Conservation (phyloP, 2,113 vertebrate species). For the Dipodomys stephensi region DNA sequence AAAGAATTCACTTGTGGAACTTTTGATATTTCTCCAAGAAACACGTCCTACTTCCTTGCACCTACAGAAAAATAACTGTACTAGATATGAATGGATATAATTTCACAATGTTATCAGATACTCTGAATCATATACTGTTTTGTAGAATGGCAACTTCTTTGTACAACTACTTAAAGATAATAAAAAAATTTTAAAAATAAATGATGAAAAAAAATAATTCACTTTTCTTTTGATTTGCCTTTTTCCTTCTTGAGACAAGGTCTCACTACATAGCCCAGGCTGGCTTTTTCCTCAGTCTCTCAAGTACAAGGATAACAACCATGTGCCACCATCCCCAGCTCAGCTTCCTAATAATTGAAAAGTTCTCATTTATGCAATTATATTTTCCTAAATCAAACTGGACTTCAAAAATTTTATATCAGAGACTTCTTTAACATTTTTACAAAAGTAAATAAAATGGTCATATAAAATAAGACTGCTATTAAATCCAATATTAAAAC, state of each 20-base stretch:
- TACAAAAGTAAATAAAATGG: slow-evolving; percentile 43
- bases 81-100: not conserved
- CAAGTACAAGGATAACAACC: too few species aligned
- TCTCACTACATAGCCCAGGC: not conserved
- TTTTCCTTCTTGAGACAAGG: not conserved
- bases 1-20: not conserved
- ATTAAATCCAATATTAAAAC: slow-evolving; percentile 29
- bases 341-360: slow-evolving; percentile 20
- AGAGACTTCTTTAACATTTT: slow-evolving; percentile 29
- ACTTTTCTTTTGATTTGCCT: too few species aligned
- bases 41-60: not conserved
- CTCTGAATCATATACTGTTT: too few species aligned
- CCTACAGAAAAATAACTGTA: not conserved
- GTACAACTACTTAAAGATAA: too few species aligned
- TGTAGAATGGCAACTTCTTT: too few species aligned
- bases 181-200: too few species aligned
- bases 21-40: slow-evolving; percentile 19
- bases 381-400: slow-evolving; percentile 37
- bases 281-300: too few species aligned
- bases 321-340: not conserved
- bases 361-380: slow-evolving; percentile 14
- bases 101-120: too few species aligned
- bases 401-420: slow-evolving; percentile 27
- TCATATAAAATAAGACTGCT: not conserved
- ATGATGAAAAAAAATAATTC: not conserved